These are phyloP conservation scores for Sthenelais limicola DNA, from an alignment of 2,888 invertebrate genomes.

Conservation along the genomic window DNA sequence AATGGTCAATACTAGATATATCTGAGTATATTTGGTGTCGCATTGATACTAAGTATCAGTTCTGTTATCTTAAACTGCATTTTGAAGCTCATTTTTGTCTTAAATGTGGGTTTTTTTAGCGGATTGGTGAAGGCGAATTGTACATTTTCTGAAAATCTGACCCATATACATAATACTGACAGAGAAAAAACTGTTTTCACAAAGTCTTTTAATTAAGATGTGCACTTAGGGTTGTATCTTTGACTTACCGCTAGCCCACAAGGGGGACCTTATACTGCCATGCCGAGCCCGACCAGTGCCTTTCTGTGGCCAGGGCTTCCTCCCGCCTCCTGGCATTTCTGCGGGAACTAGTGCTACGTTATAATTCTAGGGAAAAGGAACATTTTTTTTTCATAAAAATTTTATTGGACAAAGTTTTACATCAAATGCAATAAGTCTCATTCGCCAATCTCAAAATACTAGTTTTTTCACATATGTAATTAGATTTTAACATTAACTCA, in stretches of 20 bases:
- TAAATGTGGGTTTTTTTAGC: no score
- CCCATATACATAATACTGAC: no score
- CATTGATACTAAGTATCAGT: no score
- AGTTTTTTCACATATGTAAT: background rate
- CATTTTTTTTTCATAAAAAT: background rate
- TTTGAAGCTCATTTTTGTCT: no score
- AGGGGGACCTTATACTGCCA: constrained; percentile 91
- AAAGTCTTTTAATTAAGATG: no score
- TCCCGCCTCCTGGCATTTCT: constrained; percentile 90
- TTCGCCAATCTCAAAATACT: background rate
- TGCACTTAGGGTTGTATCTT: background rate
- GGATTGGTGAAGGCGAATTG: no score
- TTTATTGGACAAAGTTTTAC: no score
- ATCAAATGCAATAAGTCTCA: background rate
- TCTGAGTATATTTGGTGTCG: no score
- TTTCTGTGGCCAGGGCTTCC: constrained; percentile 98
- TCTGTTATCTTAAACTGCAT: no score
- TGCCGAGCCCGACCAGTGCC: constrained; percentile 91
- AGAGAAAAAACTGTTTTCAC: no score
- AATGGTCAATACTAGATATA: no score
- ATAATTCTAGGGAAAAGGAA: constrained; percentile 76
- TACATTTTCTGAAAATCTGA: no score
- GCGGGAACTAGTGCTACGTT: constrained; percentile 84
- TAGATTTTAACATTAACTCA: background rate
- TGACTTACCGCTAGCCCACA: constrained; percentile 76